Conservation (phyloP, 2,888 invertebrate genomes). For the Baronia brevicornis region DNA sequence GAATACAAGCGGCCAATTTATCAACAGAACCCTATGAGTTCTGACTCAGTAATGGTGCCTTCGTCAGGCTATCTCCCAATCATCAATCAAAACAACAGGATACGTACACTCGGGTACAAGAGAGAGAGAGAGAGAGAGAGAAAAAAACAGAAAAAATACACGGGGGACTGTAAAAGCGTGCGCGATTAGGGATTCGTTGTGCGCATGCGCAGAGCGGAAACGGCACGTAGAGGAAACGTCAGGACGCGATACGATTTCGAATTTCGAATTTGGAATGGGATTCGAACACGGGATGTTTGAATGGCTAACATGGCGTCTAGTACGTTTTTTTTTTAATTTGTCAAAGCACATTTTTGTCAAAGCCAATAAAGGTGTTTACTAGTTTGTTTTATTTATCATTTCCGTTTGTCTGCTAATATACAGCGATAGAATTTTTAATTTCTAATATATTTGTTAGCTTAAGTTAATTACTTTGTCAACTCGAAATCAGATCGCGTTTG, state of each 20-base stretch:
- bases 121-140: slow-evolving; percentile 33
- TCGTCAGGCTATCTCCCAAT: slow-evolving; percentile 51
- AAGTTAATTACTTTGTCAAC: too few relatives aligned
- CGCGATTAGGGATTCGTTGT: slow-evolving; percentile 63
- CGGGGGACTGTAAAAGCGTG: slow-evolving; percentile 38
- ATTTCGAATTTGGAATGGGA: slow-evolving; percentile 63
- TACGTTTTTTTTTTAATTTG: slow-evolving; percentile 35
- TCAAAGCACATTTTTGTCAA: slow-evolving; percentile 23
- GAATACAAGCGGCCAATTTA: slow-evolving; percentile 58
- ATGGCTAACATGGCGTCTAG: slow-evolving; percentile 53
- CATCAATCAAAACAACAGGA: slow-evolving; percentile 71
- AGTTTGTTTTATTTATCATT: slow-evolving; percentile 17
- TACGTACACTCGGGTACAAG: slow-evolving; percentile 41
- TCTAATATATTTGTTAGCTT: slow-evolving; percentile 1
- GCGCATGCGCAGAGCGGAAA: slow-evolving; percentile 61
- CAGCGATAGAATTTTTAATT: slow-evolving; percentile 9
- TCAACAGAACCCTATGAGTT: slow-evolving; percentile 43
- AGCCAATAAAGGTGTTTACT: slow-evolving; percentile 20
- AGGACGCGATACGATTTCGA: slow-evolving; percentile 74
- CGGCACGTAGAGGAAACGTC: slow-evolving; percentile 71
- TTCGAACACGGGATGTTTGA: slow-evolving; percentile 49
- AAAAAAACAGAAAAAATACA: slow-evolving; percentile 28
- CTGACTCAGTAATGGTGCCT: slow-evolving; percentile 44
- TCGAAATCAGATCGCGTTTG: too few relatives aligned
- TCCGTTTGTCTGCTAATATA: slow-evolving; percentile 12